Evolutionary conservation across 2,113 vertebrate genomes (phyloP).

Genomic region (Nothobranchius kuhntae): DNA sequence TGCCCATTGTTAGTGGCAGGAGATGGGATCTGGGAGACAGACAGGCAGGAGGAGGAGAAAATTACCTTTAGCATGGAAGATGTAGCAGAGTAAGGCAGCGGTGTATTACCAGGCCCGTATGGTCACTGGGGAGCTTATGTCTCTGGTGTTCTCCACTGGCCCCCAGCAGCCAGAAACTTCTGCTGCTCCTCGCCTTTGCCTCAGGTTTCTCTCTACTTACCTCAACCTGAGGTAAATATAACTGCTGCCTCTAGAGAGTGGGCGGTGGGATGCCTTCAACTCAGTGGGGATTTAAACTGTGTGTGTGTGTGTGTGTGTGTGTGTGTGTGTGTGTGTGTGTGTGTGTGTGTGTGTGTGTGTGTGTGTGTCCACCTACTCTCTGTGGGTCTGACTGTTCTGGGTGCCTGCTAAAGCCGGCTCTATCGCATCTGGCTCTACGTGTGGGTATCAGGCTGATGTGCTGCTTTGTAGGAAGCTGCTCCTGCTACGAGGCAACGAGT

Average conservation of each 20-base stretch:
- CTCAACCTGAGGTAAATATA: constrained; percentile 53
- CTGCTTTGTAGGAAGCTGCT: constrained; percentile 44
- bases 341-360: too few species aligned
- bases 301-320: too few species aligned
- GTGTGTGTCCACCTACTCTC: constrained; percentile 8
- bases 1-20: constrained; percentile 37
- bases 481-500: constrained; percentile 16
- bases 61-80: constrained; percentile 59
- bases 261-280: constrained; percentile 39
- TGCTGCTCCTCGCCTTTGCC: constrained; percentile 25
- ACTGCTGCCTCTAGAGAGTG: constrained; percentile 51
- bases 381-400: constrained; percentile 47
- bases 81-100: constrained; percentile 73
- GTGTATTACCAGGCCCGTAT: constrained; percentile 60
- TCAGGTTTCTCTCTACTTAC: constrained; percentile 43
- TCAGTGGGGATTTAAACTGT: constrained; percentile 31
- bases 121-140: constrained; percentile 67
- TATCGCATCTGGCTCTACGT: constrained; percentile 43
- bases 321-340: too few species aligned
- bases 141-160: constrained; percentile 47
- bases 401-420: constrained; percentile 53
- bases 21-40: constrained; percentile 37
- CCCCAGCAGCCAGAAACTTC: constrained; percentile 45
- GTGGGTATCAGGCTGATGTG: background rate
- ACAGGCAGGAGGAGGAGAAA: constrained; percentile 39